Evolutionary conservation across 2,888 invertebrate species (phyloP).

Genomic region (Bombylius major): DNA sequence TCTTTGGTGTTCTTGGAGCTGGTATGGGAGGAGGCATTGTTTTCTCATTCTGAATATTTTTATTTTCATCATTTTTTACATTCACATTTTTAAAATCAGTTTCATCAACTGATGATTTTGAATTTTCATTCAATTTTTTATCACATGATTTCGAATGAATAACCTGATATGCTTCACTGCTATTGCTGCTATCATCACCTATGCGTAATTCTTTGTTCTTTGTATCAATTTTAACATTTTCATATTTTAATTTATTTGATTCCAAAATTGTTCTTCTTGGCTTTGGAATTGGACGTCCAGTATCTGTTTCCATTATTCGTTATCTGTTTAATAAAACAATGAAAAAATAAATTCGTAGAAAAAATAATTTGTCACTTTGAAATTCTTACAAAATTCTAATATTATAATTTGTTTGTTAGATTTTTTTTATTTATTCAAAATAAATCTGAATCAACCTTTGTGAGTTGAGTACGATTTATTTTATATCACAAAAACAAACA

Average conservation of each 20-base stretch:
- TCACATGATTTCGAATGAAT: constrained; percentile 21
- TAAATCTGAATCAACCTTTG: too few species aligned
- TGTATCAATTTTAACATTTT: constrained; percentile 29
- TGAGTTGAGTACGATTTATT: too few species aligned
- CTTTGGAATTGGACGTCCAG: constrained; percentile 27
- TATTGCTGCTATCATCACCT: constrained; percentile 22
- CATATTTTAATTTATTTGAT: constrained; percentile 26
- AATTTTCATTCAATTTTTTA: not conserved
- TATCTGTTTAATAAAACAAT: too few species aligned
- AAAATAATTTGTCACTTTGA: too few species aligned
- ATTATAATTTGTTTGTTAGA: too few species aligned
- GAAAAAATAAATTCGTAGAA: too few species aligned
- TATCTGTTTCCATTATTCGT: not conserved
- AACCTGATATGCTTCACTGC: constrained; percentile 21
- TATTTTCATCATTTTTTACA: too few species aligned
- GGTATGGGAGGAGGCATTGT: not conserved
- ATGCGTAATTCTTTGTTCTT: constrained; percentile 19
- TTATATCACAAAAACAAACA: too few species aligned
- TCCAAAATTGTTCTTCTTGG: constrained; percentile 30
- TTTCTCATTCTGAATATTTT: not conserved
- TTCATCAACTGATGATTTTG: not conserved
- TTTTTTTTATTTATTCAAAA: too few species aligned
- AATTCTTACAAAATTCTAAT: too few species aligned
- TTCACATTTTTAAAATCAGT: not conserved
- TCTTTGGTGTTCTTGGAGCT: not conserved